Evolutionary conservation across 1,140 invertebrate genomes (phyloP).

Genomic region (Triops cancriformis): DNA sequence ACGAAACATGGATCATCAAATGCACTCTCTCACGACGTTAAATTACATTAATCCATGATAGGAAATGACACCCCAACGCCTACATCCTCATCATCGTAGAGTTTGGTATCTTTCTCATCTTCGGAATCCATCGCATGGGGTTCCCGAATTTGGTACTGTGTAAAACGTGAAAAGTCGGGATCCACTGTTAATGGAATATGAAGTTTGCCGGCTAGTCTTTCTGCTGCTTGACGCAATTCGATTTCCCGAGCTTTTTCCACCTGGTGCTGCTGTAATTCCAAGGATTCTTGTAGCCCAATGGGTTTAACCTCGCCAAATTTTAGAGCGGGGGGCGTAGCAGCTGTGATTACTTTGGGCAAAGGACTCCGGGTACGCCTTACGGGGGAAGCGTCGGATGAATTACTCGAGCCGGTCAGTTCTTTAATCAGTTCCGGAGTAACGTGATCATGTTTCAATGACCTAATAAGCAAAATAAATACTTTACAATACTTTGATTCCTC

Average conservation of each 20-base stretch:
- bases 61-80: slow-evolving; percentile 40
- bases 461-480: background rate
- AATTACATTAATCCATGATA: slow-evolving; percentile 27
- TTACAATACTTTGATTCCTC: background rate
- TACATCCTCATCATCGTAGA: slow-evolving; percentile 41
- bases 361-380: background rate
- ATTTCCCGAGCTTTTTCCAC: slow-evolving; percentile 40
- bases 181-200: slow-evolving; percentile 32
- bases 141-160: slow-evolving; percentile 33
- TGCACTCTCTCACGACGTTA: background rate
- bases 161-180: slow-evolving; percentile 30
- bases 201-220: slow-evolving; percentile 39
- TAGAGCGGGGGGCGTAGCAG: slow-evolving; percentile 51
- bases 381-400: background rate
- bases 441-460: slow-evolving; percentile 17
- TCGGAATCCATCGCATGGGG: slow-evolving; percentile 34
- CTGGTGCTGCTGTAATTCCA: slow-evolving; percentile 47
- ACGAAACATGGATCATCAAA: background rate
- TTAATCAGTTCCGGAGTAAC: slow-evolving; percentile 14
- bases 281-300: slow-evolving; percentile 48
- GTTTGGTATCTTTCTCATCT: slow-evolving; percentile 37
- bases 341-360: slow-evolving; percentile 35
- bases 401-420: background rate
- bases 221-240: slow-evolving; percentile 43
- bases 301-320: slow-evolving; percentile 46